Conservation (phyloP, 2,113 vertebrate genomes). For the Centropus unirufus region DNA sequence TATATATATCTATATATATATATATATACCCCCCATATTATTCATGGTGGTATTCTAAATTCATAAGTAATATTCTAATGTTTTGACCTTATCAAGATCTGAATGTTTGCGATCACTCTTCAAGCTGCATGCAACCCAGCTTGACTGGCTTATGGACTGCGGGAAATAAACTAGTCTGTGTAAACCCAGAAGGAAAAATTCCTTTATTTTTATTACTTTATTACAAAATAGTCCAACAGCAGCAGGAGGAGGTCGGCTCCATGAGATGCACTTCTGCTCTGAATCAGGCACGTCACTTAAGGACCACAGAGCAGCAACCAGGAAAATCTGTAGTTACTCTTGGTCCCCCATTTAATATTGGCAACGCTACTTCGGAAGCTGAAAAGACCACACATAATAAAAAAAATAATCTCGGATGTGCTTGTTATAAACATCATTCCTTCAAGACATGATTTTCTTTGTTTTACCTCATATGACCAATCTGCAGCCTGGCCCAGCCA, state of each 20-base stretch:
- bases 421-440: neutral
- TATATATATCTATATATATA: neutral
- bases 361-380: neutral
- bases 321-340: neutral
- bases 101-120: neutral
- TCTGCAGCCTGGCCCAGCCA: neutral
- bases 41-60: neutral
- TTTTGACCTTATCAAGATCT: neutral
- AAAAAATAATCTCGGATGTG: neutral
- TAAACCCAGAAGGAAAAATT: neutral
- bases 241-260: neutral
- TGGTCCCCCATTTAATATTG: neutral
- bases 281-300: fast-evolving
- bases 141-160: neutral
- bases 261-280: neutral
- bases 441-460: neutral
- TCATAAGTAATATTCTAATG: neutral
- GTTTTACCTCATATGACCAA: neutral
- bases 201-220: no score
- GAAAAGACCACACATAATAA: neutral
- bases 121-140: neutral
- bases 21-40: fast-evolving
- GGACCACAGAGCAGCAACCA: neutral
- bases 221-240: neutral
- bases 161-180: neutral